These are phyloP conservation scores for Galeopterus variegatus DNA, from an alignment of 2,113 vertebrate genomes.

Conservation along the genomic window DNA sequence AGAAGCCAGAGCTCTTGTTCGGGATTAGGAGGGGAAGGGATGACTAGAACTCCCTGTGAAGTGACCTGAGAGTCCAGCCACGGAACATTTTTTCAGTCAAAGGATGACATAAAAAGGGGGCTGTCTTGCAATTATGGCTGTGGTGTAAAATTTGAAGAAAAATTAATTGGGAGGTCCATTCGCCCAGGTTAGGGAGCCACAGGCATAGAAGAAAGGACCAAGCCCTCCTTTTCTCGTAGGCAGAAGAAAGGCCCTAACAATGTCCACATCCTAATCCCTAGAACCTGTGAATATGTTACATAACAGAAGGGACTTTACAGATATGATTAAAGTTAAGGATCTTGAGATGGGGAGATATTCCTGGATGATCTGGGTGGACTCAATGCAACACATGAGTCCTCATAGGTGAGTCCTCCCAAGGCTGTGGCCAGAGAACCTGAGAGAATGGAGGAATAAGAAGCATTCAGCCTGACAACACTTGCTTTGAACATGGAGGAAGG, in stretches of 20 bases:
- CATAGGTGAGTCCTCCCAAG: neutral
- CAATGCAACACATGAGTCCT: neutral
- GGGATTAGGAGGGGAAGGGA: neutral
- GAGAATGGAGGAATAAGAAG: neutral
- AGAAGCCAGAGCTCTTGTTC: neutral
- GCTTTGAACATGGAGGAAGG: neutral
- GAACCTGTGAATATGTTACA: neutral
- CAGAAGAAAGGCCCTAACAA: neutral
- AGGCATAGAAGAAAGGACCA: neutral
- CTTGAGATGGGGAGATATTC: neutral
- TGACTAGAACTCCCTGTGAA: too few species aligned
- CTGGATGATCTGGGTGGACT: neutral
- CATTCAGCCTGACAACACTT: neutral
- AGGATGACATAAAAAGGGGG: neutral
- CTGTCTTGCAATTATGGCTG: neutral
- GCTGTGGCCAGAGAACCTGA: neutral
- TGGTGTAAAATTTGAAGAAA: neutral
- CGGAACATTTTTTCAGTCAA: neutral
- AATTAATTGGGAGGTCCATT: neutral
- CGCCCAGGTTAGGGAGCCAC: neutral
- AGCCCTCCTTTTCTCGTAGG: neutral
- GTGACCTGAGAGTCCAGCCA: neutral
- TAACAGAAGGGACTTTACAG: neutral
- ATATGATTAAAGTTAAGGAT: neutral
- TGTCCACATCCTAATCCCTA: neutral